Conservation (phyloP, 2,888 invertebrate genomes). For the Polymixis lichenea region DNA sequence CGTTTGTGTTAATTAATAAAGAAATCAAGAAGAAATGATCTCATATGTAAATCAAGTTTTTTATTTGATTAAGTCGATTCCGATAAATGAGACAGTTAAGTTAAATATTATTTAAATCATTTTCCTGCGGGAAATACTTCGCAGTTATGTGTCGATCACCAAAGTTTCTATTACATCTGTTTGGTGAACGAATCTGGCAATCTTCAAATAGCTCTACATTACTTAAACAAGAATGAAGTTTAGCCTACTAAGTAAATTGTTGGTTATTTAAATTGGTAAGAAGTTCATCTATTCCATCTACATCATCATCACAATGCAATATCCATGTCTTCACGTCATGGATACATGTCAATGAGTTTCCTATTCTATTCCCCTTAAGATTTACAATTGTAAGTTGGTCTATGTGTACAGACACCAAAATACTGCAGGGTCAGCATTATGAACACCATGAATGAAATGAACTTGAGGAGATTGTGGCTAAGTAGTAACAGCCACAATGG, state of each 20-base stretch:
- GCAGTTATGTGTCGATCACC: neutral
- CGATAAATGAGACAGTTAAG: constrained; percentile 28
- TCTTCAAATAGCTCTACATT: neutral
- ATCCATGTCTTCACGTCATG: neutral
- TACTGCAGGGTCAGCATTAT: neutral
- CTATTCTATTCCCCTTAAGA: neutral
- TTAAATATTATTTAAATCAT: constrained; percentile 15
- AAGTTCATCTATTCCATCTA: neutral
- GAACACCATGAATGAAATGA: neutral
- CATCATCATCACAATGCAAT: neutral
- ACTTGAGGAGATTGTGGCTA: too few relatives aligned
- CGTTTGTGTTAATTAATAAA: constrained; percentile 44
- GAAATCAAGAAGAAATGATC: constrained; percentile 39
- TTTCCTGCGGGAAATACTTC: constrained; percentile 8
- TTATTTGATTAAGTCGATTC: constrained; percentile 19
- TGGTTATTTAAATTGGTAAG: neutral
- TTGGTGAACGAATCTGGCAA: neutral
- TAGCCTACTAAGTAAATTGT: neutral
- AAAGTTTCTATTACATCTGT: constrained; percentile 15
- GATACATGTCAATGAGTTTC: neutral
- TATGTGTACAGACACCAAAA: neutral
- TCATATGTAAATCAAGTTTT: constrained; percentile 31
- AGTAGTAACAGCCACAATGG: too few relatives aligned
- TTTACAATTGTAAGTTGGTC: neutral
- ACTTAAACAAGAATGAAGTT: neutral